A percentile compares a stretch with the other conserved stretches of the same genome.
Conservation (phyloP, 2,888 invertebrate species). For the Conus canariensis region DNA sequence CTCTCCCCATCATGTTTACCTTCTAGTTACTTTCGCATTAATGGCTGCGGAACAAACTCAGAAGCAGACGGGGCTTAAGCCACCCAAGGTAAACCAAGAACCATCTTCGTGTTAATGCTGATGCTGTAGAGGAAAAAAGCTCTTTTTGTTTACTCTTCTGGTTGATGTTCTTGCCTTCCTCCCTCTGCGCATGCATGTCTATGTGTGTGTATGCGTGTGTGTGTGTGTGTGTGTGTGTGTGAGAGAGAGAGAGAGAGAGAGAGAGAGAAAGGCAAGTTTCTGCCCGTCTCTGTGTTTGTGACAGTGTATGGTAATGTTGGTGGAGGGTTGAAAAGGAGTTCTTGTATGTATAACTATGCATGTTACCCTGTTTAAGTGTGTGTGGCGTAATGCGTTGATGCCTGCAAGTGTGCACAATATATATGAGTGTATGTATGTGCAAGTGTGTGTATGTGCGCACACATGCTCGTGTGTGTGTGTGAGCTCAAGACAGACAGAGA, state of each 20-base stretch:
- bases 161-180: too few relatives aligned
- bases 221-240: constrained; percentile 8
- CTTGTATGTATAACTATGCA: background rate
- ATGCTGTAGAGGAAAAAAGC: too few relatives aligned
- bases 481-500: background rate
- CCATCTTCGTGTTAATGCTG: too few relatives aligned
- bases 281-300: background rate
- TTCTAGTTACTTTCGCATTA: background rate
- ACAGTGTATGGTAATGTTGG: background rate
- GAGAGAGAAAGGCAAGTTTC: too few relatives aligned
- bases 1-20: background rate
- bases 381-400: background rate
- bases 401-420: too few relatives aligned
- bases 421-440: constrained; percentile 18
- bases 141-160: too few relatives aligned
- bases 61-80: too few relatives aligned
- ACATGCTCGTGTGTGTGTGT: constrained; percentile 21
- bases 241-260: background rate
- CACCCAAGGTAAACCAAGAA: too few relatives aligned
- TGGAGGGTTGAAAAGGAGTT: background rate
- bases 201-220: background rate
- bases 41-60: too few relatives aligned
- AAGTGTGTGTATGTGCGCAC: constrained; percentile 37
- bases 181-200: background rate
- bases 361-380: constrained; percentile 27